Conservation (phyloP, 2,888 invertebrate species). For the Hartigia nigra region DNA sequence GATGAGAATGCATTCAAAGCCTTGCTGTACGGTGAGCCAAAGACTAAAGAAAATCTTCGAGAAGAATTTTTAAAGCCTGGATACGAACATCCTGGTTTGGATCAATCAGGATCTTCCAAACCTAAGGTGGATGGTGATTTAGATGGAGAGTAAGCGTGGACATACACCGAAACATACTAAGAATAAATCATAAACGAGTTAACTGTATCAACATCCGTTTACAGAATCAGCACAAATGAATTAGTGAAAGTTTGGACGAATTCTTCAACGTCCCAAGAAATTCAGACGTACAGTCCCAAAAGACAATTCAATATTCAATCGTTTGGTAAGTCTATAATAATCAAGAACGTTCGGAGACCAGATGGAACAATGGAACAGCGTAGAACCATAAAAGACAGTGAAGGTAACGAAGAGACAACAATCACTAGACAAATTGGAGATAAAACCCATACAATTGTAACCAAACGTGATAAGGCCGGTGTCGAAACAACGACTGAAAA, state of each 20-base stretch:
- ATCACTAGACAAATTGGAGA: conserved; percentile 64
- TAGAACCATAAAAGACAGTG: conserved; percentile 69
- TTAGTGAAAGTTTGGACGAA: conserved; percentile 51
- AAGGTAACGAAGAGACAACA: conserved; percentile 72
- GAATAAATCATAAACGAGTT: neutral
- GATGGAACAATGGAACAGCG: conserved; percentile 73
- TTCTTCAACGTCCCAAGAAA: conserved; percentile 51
- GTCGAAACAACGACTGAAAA: conserved; percentile 54
- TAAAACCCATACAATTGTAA: conserved; percentile 54
- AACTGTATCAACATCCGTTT: conserved; percentile 3
- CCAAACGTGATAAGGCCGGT: conserved; percentile 54
- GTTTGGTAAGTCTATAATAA: conserved; percentile 69
- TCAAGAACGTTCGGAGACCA: conserved; percentile 68
- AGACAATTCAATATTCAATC: conserved; percentile 26
- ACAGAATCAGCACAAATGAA: conserved; percentile 49
- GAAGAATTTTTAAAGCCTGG: conserved; percentile 71
- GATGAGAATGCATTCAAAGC: conserved; percentile 15
- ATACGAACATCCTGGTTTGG: conserved; percentile 49
- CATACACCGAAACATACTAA: neutral
- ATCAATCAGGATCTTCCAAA: conserved; percentile 27
- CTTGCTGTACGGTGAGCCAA: conserved; percentile 19
- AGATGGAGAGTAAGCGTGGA: conserved; percentile 69
- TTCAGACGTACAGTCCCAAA: conserved; percentile 50
- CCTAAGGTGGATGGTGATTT: conserved; percentile 67
- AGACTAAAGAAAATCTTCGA: conserved; percentile 57